phyloP scores from a whole-genome alignment of 1,140 invertebrate genomes.

The Formica selysi region DNA sequence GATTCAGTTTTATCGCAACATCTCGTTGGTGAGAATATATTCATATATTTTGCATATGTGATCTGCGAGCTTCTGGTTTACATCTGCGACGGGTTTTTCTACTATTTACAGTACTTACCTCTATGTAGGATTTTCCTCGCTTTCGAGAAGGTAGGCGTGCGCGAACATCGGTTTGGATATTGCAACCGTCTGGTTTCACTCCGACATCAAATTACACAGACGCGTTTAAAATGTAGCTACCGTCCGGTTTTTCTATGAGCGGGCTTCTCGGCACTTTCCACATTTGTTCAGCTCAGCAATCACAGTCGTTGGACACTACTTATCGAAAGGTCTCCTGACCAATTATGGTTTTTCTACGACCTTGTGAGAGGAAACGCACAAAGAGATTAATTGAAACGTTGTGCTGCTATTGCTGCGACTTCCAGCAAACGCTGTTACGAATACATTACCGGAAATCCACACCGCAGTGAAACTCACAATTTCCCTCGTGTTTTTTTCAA shows the following conservation, averaged over 20 bases:
- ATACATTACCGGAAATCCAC: constrained; percentile 14
- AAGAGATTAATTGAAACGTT: constrained; percentile 50
- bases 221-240: constrained; percentile 15
- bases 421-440: constrained; percentile 1
- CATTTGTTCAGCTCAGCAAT: constrained; percentile 60
- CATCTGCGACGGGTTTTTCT: constrained; percentile 23
- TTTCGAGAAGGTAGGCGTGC: constrained; percentile 7
- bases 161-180: not conserved
- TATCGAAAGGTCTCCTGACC: constrained; percentile 49
- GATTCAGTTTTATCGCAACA: not conserved
- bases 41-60: constrained; percentile 6
- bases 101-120: constrained; percentile 65
- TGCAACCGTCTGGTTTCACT: constrained; percentile 65
- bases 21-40: not conserved
- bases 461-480: constrained; percentile 44
- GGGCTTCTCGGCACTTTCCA: constrained; percentile 63
- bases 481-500: constrained; percentile 21
- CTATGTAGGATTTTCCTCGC: constrained; percentile 20
- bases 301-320: constrained; percentile 42
- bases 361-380: constrained; percentile 49
- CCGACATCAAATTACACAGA: constrained; percentile 62
- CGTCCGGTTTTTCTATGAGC: constrained; percentile 47
- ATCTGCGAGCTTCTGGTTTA: constrained; percentile 53
- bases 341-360: constrained; percentile 55
- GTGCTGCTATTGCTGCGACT: not conserved